Conservation (phyloP, 2,113 vertebrate genomes). For the Nestor notabilis region DNA sequence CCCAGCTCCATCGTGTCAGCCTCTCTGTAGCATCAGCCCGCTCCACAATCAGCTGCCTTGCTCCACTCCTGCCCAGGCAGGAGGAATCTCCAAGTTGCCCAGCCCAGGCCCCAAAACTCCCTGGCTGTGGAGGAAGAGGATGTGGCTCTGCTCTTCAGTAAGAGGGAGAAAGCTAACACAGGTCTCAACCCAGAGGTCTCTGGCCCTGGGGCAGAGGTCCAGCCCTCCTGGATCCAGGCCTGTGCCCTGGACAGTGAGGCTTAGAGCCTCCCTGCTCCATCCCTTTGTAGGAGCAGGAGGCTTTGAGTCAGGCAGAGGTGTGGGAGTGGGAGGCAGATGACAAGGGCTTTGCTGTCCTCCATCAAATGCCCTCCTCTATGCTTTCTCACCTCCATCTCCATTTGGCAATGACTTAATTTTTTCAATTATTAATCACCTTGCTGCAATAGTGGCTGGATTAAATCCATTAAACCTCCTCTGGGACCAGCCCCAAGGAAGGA, state of each 20-base stretch:
- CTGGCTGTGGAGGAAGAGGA: background rate
- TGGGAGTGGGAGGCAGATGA: background rate
- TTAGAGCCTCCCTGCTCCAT: background rate
- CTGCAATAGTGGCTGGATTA: background rate
- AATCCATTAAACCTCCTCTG: conserved; percentile 29
- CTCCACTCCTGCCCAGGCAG: background rate
- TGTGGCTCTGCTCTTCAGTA: background rate
- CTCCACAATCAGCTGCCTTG: background rate
- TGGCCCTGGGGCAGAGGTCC: background rate
- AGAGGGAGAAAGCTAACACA: background rate
- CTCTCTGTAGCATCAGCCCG: background rate
- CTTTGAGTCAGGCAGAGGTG: background rate
- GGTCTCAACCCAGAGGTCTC: background rate
- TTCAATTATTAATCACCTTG: conserved; percentile 53
- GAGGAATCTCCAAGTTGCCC: background rate
- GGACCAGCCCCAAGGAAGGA: background rate
- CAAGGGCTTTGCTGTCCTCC: background rate
- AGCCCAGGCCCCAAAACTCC: background rate
- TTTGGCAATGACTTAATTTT: background rate
- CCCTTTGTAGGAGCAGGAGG: background rate
- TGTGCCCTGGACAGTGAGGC: background rate
- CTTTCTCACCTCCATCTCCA: background rate
- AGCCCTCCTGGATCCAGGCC: background rate
- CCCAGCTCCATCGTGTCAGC: background rate
- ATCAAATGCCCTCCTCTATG: background rate